Percentiles rank a stretch among this genome's conserved stretches.
These are phyloP conservation scores for Papio anubis DNA, from an alignment of 2,113 vertebrate genomes.

Conservation along the genomic window DNA sequence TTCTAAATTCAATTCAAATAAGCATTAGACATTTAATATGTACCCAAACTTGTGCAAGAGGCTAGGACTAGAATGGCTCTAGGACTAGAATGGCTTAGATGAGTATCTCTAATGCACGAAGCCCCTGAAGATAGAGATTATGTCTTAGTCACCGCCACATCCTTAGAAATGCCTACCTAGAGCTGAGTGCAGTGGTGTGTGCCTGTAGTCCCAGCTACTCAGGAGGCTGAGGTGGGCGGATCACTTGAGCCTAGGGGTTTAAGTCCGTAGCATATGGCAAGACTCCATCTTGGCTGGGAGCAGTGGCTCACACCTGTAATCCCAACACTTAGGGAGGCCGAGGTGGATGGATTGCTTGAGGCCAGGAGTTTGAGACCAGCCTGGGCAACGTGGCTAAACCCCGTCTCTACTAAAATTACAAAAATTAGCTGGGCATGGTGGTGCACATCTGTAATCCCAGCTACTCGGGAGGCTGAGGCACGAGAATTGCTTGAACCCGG, in stretches of 20 bases:
- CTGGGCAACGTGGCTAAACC: too few relatives aligned
- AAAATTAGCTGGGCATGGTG: too few relatives aligned
- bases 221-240: neutral
- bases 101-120: neutral
- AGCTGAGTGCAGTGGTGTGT: too few relatives aligned
- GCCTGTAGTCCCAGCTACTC: too few relatives aligned
- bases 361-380: neutral
- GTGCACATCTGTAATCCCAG: too few relatives aligned
- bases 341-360: neutral
- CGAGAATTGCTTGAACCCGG: too few relatives aligned
- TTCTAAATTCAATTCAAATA: conserved; percentile 6
- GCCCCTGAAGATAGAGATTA: neutral
- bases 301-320: too few relatives aligned
- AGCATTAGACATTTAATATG: neutral
- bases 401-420: too few relatives aligned
- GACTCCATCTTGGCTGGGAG: too few relatives aligned
- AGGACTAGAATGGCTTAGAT: neutral
- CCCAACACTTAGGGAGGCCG: too few relatives aligned
- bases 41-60: neutral
- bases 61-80: neutral
- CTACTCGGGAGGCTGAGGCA: too few relatives aligned
- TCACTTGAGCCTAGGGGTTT: neutral
- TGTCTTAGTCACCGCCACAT: neutral
- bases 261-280: too few relatives aligned
- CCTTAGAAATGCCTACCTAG: neutral